These are phyloP conservation scores for Actinia tenebrosa DNA, from an alignment of 64 coral and sea anemone genomes.

Conservation along the genomic window DNA sequence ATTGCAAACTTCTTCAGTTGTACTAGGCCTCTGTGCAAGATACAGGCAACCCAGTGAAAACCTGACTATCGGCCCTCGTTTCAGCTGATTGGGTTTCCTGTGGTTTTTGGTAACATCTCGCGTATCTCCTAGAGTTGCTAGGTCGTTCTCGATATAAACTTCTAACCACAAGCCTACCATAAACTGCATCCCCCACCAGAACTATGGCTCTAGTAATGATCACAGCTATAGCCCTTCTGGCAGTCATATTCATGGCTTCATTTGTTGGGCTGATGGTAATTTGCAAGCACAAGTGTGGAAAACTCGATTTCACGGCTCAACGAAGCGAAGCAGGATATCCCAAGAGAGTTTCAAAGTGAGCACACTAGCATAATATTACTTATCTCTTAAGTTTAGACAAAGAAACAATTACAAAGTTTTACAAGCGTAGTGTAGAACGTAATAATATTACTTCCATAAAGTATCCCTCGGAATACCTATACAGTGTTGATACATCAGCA, in stretches of 20 bases:
- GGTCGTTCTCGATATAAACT: not conserved
- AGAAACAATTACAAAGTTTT: too few species aligned
- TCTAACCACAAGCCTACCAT: not conserved
- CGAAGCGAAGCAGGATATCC: not conserved
- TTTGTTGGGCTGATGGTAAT: constrained; percentile 16
- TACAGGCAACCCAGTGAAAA: too few species aligned
- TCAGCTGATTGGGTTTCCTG: not conserved
- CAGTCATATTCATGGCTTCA: constrained; percentile 27
- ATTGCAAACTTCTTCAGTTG: too few species aligned
- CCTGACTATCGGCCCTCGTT: too few species aligned
- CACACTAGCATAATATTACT: not conserved
- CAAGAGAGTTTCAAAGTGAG: constrained; percentile 8
- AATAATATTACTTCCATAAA: too few species aligned
- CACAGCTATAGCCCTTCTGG: constrained; percentile 14
- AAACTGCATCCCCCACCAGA: not conserved
- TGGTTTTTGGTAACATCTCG: not conserved
- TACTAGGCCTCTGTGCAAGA: too few species aligned
- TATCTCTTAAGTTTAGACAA: not conserved
- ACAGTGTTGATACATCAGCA: too few species aligned
- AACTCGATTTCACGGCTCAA: constrained; percentile 15
- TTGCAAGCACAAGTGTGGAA: constrained; percentile 18
- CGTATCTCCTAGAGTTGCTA: not conserved
- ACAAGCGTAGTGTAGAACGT: too few species aligned
- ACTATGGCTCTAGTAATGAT: constrained; percentile 1
- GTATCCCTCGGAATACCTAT: too few species aligned